Conservation (phyloP, 2,888 invertebrate genomes). For the Sminthurinus aureus region DNA sequence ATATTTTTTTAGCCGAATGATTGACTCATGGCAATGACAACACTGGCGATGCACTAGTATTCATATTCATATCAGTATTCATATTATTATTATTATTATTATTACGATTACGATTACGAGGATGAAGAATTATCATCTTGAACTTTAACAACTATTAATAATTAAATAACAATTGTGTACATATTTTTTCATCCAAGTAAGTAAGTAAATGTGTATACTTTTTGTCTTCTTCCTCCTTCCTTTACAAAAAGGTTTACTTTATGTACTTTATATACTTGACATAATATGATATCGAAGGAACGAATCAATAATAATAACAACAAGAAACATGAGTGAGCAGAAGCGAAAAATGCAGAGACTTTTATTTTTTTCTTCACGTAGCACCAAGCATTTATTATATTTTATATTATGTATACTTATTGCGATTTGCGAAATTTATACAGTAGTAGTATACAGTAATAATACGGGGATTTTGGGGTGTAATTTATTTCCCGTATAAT, state of each 20-base stretch:
- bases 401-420: neutral
- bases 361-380: neutral
- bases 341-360: too few species aligned
- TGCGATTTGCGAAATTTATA: neutral
- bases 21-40: too few species aligned
- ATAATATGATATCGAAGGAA: neutral
- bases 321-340: neutral
- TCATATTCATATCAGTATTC: neutral
- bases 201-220: neutral
- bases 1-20: too few species aligned
- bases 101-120: neutral
- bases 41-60: neutral
- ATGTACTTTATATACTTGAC: neutral
- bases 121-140: neutral
- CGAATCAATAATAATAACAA: neutral
- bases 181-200: neutral
- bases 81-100: conserved; percentile 1
- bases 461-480: neutral
- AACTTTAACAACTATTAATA: neutral
- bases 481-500: too few species aligned
- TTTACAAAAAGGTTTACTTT: neutral
- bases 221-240: neutral
- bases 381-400: neutral
- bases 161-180: neutral
- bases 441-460: neutral